Conservation (phyloP, 2,113 vertebrate species). For the Tyrannus savana region DNA sequence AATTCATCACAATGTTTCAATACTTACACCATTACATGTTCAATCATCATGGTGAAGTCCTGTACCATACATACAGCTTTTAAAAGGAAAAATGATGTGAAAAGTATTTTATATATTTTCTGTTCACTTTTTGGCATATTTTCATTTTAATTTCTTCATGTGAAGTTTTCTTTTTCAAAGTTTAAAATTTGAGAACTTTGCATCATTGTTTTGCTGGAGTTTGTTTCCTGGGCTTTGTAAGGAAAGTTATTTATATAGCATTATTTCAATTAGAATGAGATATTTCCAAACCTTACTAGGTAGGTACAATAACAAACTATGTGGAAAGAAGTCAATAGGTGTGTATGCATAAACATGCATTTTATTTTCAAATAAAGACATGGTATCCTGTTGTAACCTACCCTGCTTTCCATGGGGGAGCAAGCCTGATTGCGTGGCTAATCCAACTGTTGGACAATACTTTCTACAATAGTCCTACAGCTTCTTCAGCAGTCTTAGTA, state of each 20-base stretch:
- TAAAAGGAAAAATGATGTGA: not conserved
- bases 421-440: not conserved
- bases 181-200: not conserved
- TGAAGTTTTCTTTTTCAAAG: not conserved
- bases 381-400: not conserved
- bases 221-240: not conserved
- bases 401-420: not conserved
- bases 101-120: not conserved
- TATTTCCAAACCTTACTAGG: not conserved
- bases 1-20: not conserved
- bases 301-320: not conserved
- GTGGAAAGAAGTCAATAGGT: not conserved
- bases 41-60: not conserved
- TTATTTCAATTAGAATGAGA: not conserved
- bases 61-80: not conserved
- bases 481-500: not conserved
- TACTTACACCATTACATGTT: not conserved
- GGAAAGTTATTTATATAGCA: not conserved
- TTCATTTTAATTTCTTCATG: not conserved
- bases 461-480: not conserved
- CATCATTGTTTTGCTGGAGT: not conserved
- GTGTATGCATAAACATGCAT: not conserved
- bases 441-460: not conserved
- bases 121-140: not conserved
- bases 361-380: not conserved